Base-by-base conservation (phyloP, 2,888 invertebrate genomes). In the Hoplodrina ambigua region DNA sequence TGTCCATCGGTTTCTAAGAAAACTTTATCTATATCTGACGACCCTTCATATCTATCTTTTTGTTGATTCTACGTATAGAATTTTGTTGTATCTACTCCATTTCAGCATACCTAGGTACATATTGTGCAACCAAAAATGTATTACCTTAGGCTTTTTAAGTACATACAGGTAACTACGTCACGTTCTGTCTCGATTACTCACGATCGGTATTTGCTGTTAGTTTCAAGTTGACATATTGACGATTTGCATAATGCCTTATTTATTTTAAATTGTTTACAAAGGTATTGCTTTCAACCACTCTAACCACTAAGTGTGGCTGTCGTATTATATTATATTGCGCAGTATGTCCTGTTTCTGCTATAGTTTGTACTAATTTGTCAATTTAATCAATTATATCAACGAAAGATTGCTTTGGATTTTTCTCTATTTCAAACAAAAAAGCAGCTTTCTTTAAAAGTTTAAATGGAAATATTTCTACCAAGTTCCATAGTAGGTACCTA, bases 151-250 rank as follows among this genome's bases (percentile, higher is more conserved):
- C 44, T 70, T 30, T 53, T 11, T 58, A 46, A 11, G 46, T 60
- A 33, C 33, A 44, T 69, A 67, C 62, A 55, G 55, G 61, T 76
- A 72, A 66, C 68, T 60, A 70, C 59, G 64, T 66, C 82, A 78
- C 82, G 82, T 78, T 71, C 30, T 54, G 64, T 68, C 65, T 78
- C 64, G 61, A 76, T 82, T 84, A 75, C 76, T 84, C 79, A 82
- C 73, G 73, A 84, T 74, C 46, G 55, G 44, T 74, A 75, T 73
- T 82, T 84, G 69, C 53, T 67, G 62, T 65, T 56, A 53, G 25
- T 68, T 56, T 2, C 17, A 58, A 63, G 56, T 66, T 64, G 65
- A 65, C 61, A 79, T 79, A 62, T 46, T 53, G 11, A 50, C 25
- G 67, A 60, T 68, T 82, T 70, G 58, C 71, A 50, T 71, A 72